These are phyloP conservation scores for Pipa parva DNA, from an alignment of 2,113 vertebrate genomes.

Conservation along the genomic window DNA sequence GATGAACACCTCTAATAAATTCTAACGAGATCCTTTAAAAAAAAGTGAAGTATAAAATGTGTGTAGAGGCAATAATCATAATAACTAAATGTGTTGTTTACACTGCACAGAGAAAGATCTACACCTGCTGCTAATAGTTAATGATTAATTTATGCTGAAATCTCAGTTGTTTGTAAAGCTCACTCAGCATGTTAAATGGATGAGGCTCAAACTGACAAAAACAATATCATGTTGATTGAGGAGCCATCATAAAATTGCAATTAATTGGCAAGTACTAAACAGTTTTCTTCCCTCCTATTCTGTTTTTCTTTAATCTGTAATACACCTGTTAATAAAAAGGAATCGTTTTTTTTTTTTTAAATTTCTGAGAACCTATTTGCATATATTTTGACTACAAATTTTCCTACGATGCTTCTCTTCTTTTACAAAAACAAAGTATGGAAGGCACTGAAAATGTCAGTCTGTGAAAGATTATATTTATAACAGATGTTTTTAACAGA, in stretches of 20 bases:
- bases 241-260: slow-evolving; percentile 7
- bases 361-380: too few relatives aligned
- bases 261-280: slow-evolving; percentile 2
- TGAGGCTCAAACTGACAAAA: slow-evolving; percentile 27
- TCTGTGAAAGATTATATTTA: too few relatives aligned
- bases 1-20: too few relatives aligned
- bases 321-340: background rate
- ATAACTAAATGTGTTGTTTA: slow-evolving; percentile 21
- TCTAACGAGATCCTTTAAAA: too few relatives aligned
- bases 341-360: too few relatives aligned
- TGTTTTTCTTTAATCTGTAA: background rate
- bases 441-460: too few relatives aligned
- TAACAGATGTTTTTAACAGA: too few relatives aligned
- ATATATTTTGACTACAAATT: too few relatives aligned
- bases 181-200: slow-evolving; percentile 33
- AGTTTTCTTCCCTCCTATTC: background rate
- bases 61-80: background rate
- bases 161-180: slow-evolving; percentile 39
- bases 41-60: background rate
- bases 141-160: slow-evolving; percentile 39
- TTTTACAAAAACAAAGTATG: too few relatives aligned
- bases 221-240: slow-evolving; percentile 27
- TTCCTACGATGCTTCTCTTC: too few relatives aligned
- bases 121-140: slow-evolving; percentile 36
- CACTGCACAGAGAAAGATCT: slow-evolving; percentile 16